Conservation (phyloP, 2,113 vertebrate species). For the Colius striatus region DNA sequence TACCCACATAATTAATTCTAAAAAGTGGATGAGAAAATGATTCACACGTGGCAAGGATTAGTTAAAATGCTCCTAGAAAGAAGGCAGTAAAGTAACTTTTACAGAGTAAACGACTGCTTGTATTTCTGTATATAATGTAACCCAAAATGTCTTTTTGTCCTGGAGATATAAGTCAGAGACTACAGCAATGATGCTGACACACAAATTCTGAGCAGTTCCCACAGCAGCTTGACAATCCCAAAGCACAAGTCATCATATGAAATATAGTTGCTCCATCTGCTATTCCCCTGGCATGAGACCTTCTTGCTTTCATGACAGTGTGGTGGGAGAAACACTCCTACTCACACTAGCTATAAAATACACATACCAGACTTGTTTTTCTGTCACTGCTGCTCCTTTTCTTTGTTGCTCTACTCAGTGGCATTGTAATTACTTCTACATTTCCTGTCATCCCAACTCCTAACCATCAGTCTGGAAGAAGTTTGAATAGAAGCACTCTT, state of each 20-base stretch:
- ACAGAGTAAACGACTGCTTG: neutral
- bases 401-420: neutral
- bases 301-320: neutral
- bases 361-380: neutral
- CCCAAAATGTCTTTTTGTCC: neutral
- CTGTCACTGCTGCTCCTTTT: neutral
- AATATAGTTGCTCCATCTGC: slow-evolving; percentile 19
- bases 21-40: neutral
- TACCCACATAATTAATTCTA: neutral
- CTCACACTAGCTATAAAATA: neutral
- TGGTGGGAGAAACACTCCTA: slow-evolving; percentile 37
- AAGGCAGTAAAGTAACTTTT: neutral
- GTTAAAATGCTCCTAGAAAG: neutral
- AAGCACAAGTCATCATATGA: neutral
- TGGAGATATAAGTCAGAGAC: neutral
- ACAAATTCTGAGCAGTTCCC: neutral
- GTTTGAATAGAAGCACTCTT: neutral
- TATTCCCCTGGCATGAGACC: neutral
- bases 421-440: neutral
- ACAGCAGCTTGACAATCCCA: neutral
- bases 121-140: neutral
- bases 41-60: neutral
- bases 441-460: neutral
- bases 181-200: neutral
- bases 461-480: neutral